These are phyloP conservation scores for Dicentrarchus labrax DNA, from an alignment of 2,113 vertebrate species.

Conservation along the genomic window DNA sequence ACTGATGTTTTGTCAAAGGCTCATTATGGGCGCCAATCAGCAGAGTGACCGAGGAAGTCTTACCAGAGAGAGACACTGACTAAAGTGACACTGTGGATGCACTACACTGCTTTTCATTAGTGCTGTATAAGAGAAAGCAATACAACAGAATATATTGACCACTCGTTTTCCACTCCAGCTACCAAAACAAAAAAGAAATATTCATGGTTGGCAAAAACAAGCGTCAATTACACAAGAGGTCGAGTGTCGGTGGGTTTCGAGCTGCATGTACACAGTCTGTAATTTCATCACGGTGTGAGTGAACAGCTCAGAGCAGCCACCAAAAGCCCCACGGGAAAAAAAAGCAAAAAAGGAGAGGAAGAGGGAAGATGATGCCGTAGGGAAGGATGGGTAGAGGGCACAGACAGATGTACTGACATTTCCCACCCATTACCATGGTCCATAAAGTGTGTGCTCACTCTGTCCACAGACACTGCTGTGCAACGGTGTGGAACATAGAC, in stretches of 20 bases:
- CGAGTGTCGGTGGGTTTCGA: constrained; percentile 23
- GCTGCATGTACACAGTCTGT: not conserved
- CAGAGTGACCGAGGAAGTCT: constrained; percentile 1
- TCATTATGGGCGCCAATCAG: constrained; percentile 33
- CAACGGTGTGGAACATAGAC: constrained; percentile 50
- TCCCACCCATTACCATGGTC: constrained; percentile 63
- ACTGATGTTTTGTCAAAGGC: constrained; percentile 32
- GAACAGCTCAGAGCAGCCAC: not conserved
- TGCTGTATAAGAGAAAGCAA: not conserved
- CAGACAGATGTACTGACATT: constrained; percentile 70
- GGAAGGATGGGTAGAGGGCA: constrained; percentile 53
- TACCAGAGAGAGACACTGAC: constrained; percentile 16
- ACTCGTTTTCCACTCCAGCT: not conserved
- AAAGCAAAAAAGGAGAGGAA: constrained; percentile 20
- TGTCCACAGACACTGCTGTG: constrained; percentile 42
- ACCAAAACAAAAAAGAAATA: not conserved
- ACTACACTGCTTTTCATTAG: constrained; percentile 3
- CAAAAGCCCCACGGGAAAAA: not conserved
- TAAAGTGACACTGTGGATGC: not conserved
- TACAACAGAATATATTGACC: not conserved
- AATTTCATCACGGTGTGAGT: not conserved
- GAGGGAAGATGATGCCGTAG: constrained; percentile 7
- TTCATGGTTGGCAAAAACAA: not conserved
- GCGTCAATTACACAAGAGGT: not conserved
- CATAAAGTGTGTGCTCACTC: constrained; percentile 49